Evolutionary conservation across 1,140 invertebrate species (phyloP).

Genomic region (Carcinoscorpius rotundicauda): DNA sequence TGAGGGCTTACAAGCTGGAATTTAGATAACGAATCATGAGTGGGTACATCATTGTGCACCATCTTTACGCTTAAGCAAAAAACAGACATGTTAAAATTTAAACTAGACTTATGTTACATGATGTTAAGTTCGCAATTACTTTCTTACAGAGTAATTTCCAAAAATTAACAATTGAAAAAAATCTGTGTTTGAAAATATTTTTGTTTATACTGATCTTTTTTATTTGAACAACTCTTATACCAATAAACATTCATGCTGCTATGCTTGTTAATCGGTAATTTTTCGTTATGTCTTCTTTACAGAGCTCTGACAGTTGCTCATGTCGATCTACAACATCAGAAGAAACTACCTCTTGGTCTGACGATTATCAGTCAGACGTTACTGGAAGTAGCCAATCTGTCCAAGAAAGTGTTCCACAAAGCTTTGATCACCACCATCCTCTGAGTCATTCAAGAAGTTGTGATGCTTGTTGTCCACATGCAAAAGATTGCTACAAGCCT

Average conservation of each 20-base stretch:
- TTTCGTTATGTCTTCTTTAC: neutral
- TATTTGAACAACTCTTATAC: too few relatives aligned
- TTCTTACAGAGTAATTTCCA: too few relatives aligned
- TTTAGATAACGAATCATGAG: too few relatives aligned
- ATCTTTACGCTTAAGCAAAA: too few relatives aligned
- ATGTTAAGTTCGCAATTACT: too few relatives aligned
- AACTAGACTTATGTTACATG: too few relatives aligned
- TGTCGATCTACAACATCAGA: conserved; percentile 21
- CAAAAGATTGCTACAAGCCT: conserved; percentile 1
- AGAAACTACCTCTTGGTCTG: conserved; percentile 17
- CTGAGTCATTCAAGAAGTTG: conserved; percentile 10
- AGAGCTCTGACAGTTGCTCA: conserved; percentile 21
- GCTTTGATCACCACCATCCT: conserved; percentile 6
- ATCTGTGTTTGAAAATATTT: neutral
- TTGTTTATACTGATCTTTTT: neutral
- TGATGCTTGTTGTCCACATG: conserved; percentile 11
- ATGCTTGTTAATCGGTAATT: neutral
- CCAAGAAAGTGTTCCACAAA: conserved; percentile 3
- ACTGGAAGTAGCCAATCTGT: conserved; percentile 2
- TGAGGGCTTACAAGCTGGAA: too few relatives aligned
- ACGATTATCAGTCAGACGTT: conserved; percentile 20
- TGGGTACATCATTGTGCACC: too few relatives aligned
- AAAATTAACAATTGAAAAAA: too few relatives aligned
- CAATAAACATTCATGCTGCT: neutral
- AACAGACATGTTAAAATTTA: too few relatives aligned